Evolutionary conservation across 2,888 invertebrate genomes (phyloP).

Genomic region (Dendrolimus houi): DNA sequence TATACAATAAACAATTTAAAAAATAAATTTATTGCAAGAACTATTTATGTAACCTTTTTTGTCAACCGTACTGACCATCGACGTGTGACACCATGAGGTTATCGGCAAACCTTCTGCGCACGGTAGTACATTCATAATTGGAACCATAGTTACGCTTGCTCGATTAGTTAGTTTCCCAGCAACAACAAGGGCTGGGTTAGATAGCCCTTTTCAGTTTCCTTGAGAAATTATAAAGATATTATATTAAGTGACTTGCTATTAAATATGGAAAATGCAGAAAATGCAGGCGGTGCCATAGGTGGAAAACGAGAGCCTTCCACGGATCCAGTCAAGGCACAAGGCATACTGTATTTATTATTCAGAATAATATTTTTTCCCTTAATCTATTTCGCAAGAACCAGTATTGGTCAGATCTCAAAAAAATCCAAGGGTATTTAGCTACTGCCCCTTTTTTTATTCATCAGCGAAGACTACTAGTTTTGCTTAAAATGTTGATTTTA

Average conservation of each 20-base stretch:
- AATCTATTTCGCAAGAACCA: background rate
- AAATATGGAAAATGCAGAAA: slow-evolving; percentile 47
- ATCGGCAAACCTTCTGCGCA: no score
- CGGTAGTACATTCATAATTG: no score
- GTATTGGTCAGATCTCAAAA: background rate
- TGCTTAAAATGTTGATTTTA: background rate
- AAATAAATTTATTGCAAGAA: no score
- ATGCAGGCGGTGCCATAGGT: slow-evolving; percentile 32
- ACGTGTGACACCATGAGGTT: no score
- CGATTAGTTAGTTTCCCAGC: slow-evolving; percentile 7
- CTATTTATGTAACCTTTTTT: no score
- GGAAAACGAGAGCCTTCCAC: slow-evolving; percentile 48
- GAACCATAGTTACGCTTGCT: background rate
- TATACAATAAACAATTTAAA: no score
- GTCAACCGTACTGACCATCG: no score
- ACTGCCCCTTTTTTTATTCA: background rate
- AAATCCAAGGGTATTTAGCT: background rate
- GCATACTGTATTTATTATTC: slow-evolving; percentile 46
- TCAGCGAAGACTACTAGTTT: background rate
- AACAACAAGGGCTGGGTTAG: background rate
- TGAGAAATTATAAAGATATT: no score
- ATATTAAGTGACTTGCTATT: no score
- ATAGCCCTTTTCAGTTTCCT: no score
- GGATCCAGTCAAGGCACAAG: slow-evolving; percentile 65
- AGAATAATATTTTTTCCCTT: slow-evolving; percentile 1